These are phyloP conservation scores for Chironomus riparius DNA, from an alignment of 2,888 invertebrate species.

Conservation along the genomic window DNA sequence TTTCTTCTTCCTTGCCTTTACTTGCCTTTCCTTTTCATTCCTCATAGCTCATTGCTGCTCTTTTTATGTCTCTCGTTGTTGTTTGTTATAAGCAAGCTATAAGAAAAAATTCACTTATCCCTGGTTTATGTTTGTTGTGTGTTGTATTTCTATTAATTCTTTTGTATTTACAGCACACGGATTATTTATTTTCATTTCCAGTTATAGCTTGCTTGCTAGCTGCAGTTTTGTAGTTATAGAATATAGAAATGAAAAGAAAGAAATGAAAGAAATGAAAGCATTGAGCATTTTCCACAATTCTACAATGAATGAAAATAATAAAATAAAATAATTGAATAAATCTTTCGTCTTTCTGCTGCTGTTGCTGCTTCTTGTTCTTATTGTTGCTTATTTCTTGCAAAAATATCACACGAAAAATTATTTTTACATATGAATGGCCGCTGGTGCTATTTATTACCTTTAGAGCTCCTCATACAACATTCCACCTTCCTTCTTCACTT, in stretches of 20 bases:
- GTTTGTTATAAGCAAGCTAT: background rate
- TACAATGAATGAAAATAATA: background rate
- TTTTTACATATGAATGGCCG: slow-evolving; percentile 21
- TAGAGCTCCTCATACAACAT: background rate
- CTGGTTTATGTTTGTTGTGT: background rate
- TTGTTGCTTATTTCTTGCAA: background rate
- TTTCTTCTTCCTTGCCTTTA: too few relatives aligned
- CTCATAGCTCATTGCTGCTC: background rate
- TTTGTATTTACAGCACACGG: slow-evolving; percentile 1
- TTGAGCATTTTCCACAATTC: background rate
- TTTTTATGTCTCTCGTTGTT: background rate
- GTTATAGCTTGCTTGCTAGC: background rate
- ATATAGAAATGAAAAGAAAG: background rate
- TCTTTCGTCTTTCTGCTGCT: background rate
- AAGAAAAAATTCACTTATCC: slow-evolving; percentile 13
- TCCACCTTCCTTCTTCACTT: background rate
- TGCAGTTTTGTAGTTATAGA: background rate
- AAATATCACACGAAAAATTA: slow-evolving; percentile 16
- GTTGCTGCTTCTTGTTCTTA: background rate
- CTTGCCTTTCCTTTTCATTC: background rate
- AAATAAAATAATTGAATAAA: slow-evolving; percentile 23
- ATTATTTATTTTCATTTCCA: background rate
- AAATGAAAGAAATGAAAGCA: background rate
- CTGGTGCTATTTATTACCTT: slow-evolving; percentile 11
- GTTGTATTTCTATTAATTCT: slow-evolving; percentile 18